phyloP scores from a whole-genome alignment of 2,113 vertebrate species.

The Anolis sagrei region DNA sequence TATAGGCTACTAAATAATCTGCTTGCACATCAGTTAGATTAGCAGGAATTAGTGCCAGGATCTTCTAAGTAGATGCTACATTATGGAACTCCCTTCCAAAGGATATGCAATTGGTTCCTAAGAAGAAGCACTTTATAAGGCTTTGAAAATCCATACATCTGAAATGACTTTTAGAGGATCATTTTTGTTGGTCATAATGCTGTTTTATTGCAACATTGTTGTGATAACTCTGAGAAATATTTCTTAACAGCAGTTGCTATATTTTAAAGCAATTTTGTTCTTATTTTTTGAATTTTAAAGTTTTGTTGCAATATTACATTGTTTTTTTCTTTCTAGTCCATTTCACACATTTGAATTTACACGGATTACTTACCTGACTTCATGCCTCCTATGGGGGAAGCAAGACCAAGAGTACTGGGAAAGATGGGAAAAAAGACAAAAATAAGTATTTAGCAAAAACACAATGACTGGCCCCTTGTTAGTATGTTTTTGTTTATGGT shows the following conservation, averaged over 20 bases:
- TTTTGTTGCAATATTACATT: neutral
- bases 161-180: neutral
- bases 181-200: neutral
- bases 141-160: neutral
- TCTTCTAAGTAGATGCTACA: too few relatives aligned
- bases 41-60: too few relatives aligned
- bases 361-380: slow-evolving; percentile 32
- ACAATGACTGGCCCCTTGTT: neutral
- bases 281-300: neutral
- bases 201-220: neutral
- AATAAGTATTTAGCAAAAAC: neutral
- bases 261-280: neutral
- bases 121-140: neutral
- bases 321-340: neutral
- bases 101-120: too few relatives aligned
- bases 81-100: too few relatives aligned
- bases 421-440: neutral
- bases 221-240: neutral
- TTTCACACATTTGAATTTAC: neutral
- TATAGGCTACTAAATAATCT: too few relatives aligned
- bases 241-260: neutral
- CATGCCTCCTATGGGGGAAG: slow-evolving; percentile 10
- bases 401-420: slow-evolving; percentile 12
- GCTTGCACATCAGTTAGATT: too few relatives aligned
- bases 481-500: too few relatives aligned